A percentile compares a stretch with the other conserved stretches of the same genome.
Evolutionary conservation across 2,888 invertebrate genomes (phyloP).

Genomic region (Zootermopsis nevadensis): DNA sequence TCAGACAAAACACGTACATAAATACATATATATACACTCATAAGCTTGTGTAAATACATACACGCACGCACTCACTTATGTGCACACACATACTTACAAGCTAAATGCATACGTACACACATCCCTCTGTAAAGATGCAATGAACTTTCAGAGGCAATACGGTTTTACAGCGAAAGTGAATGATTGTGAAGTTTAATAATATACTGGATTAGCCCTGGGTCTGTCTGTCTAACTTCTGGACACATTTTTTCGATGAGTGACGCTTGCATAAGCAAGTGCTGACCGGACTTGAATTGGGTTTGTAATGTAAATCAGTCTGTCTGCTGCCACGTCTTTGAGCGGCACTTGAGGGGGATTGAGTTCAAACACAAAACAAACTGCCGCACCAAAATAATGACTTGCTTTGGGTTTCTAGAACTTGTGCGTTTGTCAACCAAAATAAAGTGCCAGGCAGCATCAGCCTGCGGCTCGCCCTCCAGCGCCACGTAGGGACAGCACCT

Average conservation of each 20-base stretch:
- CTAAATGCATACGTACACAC: too few relatives aligned
- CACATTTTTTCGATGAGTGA: not conserved
- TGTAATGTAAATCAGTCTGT: slow-evolving; percentile 31
- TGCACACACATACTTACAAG: too few relatives aligned
- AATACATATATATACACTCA: too few relatives aligned
- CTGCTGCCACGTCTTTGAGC: slow-evolving; percentile 15
- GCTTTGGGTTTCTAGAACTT: not conserved
- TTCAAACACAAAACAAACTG: not conserved
- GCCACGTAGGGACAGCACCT: too few relatives aligned
- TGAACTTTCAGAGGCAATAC: not conserved
- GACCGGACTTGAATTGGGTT: slow-evolving; percentile 15
- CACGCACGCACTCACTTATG: too few relatives aligned
- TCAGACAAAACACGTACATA: too few relatives aligned
- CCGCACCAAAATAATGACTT: not conserved
- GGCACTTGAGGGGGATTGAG: not conserved
- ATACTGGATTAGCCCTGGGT: not conserved
- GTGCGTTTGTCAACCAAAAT: too few relatives aligned
- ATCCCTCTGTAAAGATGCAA: too few relatives aligned
- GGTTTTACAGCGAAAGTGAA: not conserved
- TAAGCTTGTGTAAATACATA: too few relatives aligned
- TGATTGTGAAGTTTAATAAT: slow-evolving; percentile 14
- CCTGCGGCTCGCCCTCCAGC: too few relatives aligned
- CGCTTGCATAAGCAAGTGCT: slow-evolving; percentile 30
- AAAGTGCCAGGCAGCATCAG: too few relatives aligned
- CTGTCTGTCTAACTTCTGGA: not conserved